Percentiles rank a stretch among this genome's conserved stretches.
Conservation (phyloP, 2,797 vertebrate genomes). For the Emys orbicularis region DNA sequence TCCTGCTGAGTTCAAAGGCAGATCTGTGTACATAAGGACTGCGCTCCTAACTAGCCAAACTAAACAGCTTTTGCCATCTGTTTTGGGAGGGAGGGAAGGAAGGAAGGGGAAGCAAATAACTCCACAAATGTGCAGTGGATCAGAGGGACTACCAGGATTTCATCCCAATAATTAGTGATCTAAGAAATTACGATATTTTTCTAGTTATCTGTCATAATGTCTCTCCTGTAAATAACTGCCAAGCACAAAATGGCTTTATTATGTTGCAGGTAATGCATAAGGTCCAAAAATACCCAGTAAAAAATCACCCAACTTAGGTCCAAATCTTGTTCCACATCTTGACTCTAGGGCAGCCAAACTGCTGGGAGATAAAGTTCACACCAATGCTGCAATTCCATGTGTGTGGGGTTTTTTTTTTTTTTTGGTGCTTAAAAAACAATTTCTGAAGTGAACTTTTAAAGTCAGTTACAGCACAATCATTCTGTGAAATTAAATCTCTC, state of each 20-base stretch:
- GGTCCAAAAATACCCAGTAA: neutral
- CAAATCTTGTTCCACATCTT: neutral
- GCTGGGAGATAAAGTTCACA: neutral
- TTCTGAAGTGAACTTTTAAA: neutral
- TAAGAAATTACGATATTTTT: no score
- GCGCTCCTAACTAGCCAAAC: neutral
- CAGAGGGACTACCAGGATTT: no score
- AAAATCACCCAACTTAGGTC: neutral
- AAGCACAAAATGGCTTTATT: neutral
- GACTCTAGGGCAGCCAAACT: neutral
- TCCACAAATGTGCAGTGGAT: no score
- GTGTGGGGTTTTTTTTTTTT: neutral
- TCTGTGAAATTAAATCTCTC: neutral
- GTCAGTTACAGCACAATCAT: neutral
- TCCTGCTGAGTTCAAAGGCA: neutral
- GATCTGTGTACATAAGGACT: neutral
- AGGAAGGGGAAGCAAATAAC: neutral
- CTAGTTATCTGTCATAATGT: neutral
- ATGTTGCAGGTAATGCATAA: neutral
- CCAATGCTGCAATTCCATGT: fast-evolving
- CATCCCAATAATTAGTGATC: no score
- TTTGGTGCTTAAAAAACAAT: neutral
- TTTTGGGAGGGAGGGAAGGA: neutral
- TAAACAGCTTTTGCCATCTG: neutral
- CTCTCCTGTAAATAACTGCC: neutral